Conservation (phyloP, 2,888 invertebrate genomes). For the Tetragonula carbonaria region DNA sequence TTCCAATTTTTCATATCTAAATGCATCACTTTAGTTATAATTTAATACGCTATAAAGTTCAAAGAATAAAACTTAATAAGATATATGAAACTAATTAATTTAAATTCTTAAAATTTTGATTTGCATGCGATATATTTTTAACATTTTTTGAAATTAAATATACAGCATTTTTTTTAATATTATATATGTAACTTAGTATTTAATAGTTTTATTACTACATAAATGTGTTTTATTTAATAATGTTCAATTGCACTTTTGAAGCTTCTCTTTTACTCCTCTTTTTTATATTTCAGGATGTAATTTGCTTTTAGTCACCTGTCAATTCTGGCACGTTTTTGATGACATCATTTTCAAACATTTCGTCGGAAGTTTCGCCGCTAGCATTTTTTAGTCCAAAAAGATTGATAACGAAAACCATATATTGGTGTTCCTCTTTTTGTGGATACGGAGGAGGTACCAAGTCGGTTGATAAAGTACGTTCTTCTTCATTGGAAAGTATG, state of each 20-base stretch:
- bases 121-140: neutral
- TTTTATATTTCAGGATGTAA: too few species aligned
- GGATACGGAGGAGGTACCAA: constrained; percentile 73
- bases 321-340: constrained; percentile 70
- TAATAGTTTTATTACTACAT: neutral
- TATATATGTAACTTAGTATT: neutral
- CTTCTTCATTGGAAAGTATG: neutral
- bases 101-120: neutral
- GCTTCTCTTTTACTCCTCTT: neutral
- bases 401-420: constrained; percentile 78
- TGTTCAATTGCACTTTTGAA: neutral
- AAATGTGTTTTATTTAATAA: neutral
- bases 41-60: neutral
- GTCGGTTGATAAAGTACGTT: constrained; percentile 71
- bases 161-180: neutral
- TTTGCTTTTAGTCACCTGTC: constrained; percentile 65
- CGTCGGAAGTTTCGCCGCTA: constrained; percentile 72
- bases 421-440: constrained; percentile 61
- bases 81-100: neutral
- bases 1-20: too few species aligned
- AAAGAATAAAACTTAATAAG: neutral
- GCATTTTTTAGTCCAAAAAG: constrained; percentile 78
- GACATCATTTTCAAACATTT: constrained; percentile 75
- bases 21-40: neutral
- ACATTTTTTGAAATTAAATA: neutral